Base-by-base conservation (phyloP, 2,797 vertebrate genomes). In the Microctenopoma steveboyesi region DNA sequence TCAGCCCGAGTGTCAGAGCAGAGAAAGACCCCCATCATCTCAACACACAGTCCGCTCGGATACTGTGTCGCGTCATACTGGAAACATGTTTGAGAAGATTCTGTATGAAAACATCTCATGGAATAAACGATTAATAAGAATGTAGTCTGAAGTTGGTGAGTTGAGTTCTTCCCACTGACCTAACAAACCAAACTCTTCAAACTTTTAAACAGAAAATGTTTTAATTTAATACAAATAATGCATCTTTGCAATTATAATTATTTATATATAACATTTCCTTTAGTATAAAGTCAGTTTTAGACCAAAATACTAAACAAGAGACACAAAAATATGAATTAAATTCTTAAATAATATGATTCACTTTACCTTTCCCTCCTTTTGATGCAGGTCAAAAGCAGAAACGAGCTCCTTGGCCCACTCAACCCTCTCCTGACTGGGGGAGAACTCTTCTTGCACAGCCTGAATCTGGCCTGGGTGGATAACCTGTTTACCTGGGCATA, bases 401-500 rank as follows among this genome's bases (percentile, higher is more conserved):
- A 98, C 97, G 87, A 99, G 94, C 88, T 98, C 95, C 76, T 89
- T 89, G 53, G 98, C 97, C 97, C 97, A 98, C 88, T 94, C 94
- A 79, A 97, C 89, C 90, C 95, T 95, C 87, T 96, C 95, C 61
- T 88, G 91, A 89, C 95, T 96, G 0, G 98, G 97, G 79, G 96
- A 96, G 88, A 99, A 99, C 92, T 97, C 96, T 76, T 97, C 95
- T 86, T 99, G 98, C 76, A 99, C 98, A 81, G 94, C 89, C 57
- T 95, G 90, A 79, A 99, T 92, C 93, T 99, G 98, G 86, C 94
- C 96, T 15, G 98, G 98, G 91, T 99, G 98, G 93, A 99, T 99
- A 87, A 99, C 97, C 94, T 99, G 97, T 91, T 99, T 99, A 89
- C 98, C 98, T 99, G 86, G 59, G 82, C 84, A 82, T 86, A 90